Evolutionary conservation across 2,797 vertebrate species (phyloP).

Genomic region (Pseudotriccus pelzelni): DNA sequence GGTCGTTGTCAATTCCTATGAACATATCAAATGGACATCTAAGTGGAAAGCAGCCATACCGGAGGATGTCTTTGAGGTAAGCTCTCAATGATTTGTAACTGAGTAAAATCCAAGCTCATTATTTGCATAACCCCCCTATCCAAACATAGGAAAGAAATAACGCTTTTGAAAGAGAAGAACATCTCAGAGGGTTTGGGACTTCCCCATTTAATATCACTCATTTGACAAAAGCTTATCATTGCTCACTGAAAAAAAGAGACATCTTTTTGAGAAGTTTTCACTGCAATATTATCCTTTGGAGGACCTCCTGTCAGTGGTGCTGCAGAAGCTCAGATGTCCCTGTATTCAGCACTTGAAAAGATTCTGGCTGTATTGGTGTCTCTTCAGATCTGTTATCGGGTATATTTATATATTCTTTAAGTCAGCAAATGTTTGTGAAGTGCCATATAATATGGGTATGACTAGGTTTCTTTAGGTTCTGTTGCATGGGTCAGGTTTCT

Average conservation of each 20-base stretch:
- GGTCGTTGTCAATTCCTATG: conserved; percentile 88
- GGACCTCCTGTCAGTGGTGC: accelerated
- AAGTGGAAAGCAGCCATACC: conserved; percentile 91
- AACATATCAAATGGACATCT: conserved; percentile 82
- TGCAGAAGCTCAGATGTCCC: not conserved
- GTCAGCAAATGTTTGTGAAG: not conserved
- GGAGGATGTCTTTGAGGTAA: conserved; percentile 86
- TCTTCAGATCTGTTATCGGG: not conserved
- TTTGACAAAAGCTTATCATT: not conserved
- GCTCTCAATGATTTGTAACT: not conserved
- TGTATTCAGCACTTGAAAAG: not conserved
- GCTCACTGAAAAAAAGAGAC: not conserved
- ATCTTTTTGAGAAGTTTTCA: not conserved
- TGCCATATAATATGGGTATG: accelerated
- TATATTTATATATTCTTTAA: not conserved
- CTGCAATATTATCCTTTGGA: not conserved
- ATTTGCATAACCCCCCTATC: not conserved
- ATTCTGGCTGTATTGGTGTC: not conserved
- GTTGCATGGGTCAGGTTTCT: not conserved
- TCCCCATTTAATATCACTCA: not conserved
- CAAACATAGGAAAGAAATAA: not conserved
- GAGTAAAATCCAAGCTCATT: not conserved
- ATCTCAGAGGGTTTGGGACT: not conserved
- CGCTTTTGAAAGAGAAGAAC: not conserved
- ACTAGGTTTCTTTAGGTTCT: not conserved